These are phyloP conservation scores for Zaprionus camerounensis DNA, from an alignment of 1,140 invertebrate species.

Conservation along the genomic window DNA sequence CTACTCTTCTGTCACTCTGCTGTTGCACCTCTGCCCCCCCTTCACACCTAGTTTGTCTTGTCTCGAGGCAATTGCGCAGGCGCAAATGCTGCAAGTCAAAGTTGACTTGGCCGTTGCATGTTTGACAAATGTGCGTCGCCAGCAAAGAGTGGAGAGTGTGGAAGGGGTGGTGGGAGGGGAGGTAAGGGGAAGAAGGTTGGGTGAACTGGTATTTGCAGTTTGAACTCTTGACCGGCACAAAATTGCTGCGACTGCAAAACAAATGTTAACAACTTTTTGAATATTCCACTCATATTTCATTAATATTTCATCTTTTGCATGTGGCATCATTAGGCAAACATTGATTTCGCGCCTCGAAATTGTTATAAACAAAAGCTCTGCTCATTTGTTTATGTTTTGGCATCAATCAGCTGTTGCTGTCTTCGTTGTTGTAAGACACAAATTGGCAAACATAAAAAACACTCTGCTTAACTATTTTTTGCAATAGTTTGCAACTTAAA, in stretches of 20 bases:
- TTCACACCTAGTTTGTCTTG: background rate
- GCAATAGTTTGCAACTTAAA: background rate
- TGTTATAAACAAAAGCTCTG: slow-evolving; percentile 12
- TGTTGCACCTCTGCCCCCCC: background rate
- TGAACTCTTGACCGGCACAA: background rate
- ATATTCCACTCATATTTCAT: background rate
- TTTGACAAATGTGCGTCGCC: slow-evolving; percentile 37
- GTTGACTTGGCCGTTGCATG: slow-evolving; percentile 27
- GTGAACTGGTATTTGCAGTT: background rate
- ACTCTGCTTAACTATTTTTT: background rate
- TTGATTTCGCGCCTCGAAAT: slow-evolving; percentile 16
- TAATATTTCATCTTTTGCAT: slow-evolving; percentile 57
- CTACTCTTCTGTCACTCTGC: background rate
- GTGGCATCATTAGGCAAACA: slow-evolving; percentile 18
- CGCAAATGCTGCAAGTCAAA: slow-evolving; percentile 54
- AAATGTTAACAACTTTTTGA: slow-evolving; percentile 19
- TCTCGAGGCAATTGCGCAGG: slow-evolving; percentile 47
- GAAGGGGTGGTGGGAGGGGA: accelerated
- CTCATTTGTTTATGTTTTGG: slow-evolving; percentile 4
- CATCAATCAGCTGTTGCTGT: slow-evolving; percentile 30
- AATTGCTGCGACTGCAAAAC: background rate
- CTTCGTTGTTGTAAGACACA: background rate
- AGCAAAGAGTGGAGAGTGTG: background rate
- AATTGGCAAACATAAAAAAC: background rate
- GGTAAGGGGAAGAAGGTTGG: background rate